Percentiles rank a stretch among this genome's conserved stretches.
phyloP scores from a whole-genome alignment of 2,888 invertebrate species.

The Trissonchulus sp. region DNA sequence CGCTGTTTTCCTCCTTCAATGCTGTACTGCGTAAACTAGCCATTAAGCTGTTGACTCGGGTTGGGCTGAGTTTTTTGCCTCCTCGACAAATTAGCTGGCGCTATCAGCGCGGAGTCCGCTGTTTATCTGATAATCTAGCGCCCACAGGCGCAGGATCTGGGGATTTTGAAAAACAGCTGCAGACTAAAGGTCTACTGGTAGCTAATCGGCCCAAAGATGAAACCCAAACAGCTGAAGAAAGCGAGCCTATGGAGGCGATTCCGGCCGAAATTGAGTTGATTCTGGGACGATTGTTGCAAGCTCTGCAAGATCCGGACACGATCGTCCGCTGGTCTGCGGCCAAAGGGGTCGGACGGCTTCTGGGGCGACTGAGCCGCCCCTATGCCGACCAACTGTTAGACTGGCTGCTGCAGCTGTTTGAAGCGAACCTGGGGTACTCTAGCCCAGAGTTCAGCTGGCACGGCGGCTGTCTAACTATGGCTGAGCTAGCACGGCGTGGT shows the following conservation, averaged over 20 bases:
- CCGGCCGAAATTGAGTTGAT: conserved; percentile 39
- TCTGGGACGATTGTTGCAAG: conserved; percentile 51
- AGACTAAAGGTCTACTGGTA: background rate
- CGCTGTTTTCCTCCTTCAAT: conserved; percentile 33
- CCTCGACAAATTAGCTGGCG: conserved; percentile 56
- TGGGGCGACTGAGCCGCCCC: conserved; percentile 50
- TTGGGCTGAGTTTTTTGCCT: conserved; percentile 55
- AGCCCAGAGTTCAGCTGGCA: conserved; percentile 52
- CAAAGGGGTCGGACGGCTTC: conserved; percentile 58
- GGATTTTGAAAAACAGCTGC: background rate
- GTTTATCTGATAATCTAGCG: conserved; percentile 24
- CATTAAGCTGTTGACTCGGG: conserved; percentile 54
- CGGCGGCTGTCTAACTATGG: conserved; percentile 58
- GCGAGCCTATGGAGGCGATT: too few relatives aligned
- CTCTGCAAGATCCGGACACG: conserved; percentile 54
- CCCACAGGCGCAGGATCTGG: background rate
- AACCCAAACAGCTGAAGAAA: background rate
- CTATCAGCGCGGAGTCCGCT: conserved; percentile 41
- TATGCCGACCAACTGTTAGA: conserved; percentile 25
- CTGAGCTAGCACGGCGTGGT: conserved; percentile 58
- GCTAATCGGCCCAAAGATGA: too few relatives aligned
- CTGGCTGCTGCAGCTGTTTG: conserved; percentile 8
- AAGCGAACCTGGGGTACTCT: conserved; percentile 42
- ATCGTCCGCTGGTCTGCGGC: conserved; percentile 59
- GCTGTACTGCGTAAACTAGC: conserved; percentile 50